phyloP scores from a whole-genome alignment of 2,888 invertebrate genomes.

The Agonopterix subpropinquella region DNA sequence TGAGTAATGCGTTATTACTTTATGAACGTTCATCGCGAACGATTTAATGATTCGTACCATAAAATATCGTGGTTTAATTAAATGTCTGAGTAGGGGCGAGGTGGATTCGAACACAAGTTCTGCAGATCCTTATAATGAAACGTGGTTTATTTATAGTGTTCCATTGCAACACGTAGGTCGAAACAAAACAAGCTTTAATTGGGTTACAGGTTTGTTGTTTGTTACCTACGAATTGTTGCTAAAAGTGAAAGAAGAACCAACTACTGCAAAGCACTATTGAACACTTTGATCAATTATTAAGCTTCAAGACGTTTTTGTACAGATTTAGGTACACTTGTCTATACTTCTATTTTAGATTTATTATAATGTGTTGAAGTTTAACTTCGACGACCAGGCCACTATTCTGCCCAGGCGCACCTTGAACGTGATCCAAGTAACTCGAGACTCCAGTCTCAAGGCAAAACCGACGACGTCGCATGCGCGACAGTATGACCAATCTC shows the following conservation, averaged over 20 bases:
- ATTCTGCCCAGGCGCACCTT: conserved; percentile 56
- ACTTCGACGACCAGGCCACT: conserved; percentile 37
- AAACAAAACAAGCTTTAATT: conserved; percentile 33
- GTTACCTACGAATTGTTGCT: too few species aligned
- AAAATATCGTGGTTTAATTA: conserved; percentile 61
- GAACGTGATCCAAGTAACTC: conserved; percentile 72
- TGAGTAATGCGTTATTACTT: conserved; percentile 17
- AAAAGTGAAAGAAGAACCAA: too few species aligned
- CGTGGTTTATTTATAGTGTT: conserved; percentile 36
- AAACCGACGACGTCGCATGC: conserved; percentile 52
- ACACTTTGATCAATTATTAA: too few species aligned
- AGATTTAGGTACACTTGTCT: too few species aligned
- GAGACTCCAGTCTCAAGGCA: conserved; percentile 67
- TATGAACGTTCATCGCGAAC: conserved; percentile 26
- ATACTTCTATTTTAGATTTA: too few species aligned
- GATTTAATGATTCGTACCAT: conserved; percentile 46
- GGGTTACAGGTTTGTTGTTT: conserved; percentile 24
- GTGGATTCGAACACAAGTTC: conserved; percentile 42
- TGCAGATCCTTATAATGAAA: conserved; percentile 38
- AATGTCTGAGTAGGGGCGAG: conserved; percentile 55
- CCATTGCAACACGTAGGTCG: conserved; percentile 27
- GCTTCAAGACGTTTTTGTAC: too few species aligned
- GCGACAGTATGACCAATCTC: conserved; percentile 41
- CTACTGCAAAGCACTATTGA: too few species aligned
- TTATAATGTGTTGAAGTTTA: conserved; percentile 27